Conservation (phyloP, 1,140 invertebrate species). For the Monochamus saltuarius region DNA sequence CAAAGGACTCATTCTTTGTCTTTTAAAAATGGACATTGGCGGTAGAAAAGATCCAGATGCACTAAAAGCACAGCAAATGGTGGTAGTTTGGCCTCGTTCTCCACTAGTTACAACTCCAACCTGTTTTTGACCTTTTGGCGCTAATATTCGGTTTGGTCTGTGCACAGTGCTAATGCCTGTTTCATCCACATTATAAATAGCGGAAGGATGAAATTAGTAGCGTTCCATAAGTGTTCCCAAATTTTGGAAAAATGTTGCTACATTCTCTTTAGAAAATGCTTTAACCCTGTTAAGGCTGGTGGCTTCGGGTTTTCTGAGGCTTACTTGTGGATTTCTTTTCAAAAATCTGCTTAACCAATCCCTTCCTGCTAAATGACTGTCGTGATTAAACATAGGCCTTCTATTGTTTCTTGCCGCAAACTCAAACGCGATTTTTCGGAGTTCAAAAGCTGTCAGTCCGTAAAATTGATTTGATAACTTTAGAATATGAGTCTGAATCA, state of each 20-base stretch:
- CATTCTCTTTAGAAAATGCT: conserved; percentile 46
- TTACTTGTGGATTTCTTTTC: conserved; percentile 32
- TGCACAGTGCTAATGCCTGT: conserved; percentile 52
- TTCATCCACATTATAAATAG: conserved; percentile 54
- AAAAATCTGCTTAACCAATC: conserved; percentile 44
- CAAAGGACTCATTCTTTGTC: too few species aligned
- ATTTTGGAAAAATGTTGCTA: conserved; percentile 49
- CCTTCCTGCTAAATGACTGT: conserved; percentile 37
- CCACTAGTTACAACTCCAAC: conserved; percentile 36
- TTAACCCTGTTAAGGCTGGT: conserved; percentile 47
- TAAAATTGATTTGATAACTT: neutral
- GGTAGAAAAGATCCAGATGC: conserved; percentile 30
- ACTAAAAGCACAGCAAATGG: conserved; percentile 35
- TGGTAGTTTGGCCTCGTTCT: conserved; percentile 44
- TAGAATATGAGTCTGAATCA: too few species aligned
- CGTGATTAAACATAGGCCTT: conserved; percentile 32
- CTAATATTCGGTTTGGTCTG: conserved; percentile 33
- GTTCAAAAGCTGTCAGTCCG: neutral
- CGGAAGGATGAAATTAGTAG: conserved; percentile 23
- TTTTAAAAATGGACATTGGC: neutral
- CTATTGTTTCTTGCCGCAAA: conserved; percentile 7
- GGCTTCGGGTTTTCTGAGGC: conserved; percentile 42
- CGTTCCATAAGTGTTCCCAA: conserved; percentile 21
- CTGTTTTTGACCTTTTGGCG: conserved; percentile 44
- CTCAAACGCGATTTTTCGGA: neutral